Conservation (phyloP, 2,888 invertebrate genomes). For the Drosophila borborema region DNA sequence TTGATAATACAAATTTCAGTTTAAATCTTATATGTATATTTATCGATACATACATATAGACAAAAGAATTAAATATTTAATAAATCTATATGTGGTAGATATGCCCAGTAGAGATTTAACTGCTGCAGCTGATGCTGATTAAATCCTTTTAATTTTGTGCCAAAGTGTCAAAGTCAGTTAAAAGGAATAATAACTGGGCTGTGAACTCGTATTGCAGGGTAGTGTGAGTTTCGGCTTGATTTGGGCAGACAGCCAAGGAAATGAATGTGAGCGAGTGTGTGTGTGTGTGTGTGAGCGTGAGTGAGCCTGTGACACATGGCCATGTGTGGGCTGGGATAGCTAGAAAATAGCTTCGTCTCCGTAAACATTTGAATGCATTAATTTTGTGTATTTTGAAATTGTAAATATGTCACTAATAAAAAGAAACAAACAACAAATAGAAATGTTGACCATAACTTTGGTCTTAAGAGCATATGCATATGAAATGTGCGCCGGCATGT, state of each 20-base stretch:
- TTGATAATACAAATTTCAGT: no score
- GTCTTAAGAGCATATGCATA: slow-evolving; percentile 55
- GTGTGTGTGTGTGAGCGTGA: neutral
- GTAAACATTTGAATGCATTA: slow-evolving; percentile 13
- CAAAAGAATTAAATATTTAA: neutral
- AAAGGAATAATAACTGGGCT: slow-evolving; percentile 21
- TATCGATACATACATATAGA: neutral
- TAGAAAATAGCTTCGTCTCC: neutral
- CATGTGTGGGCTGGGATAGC: neutral
- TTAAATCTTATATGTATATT: no score
- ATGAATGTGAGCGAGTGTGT: slow-evolving; percentile 56
- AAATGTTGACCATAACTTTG: slow-evolving; percentile 17
- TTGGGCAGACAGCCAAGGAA: slow-evolving; percentile 64
- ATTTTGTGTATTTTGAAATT: slow-evolving; percentile 3
- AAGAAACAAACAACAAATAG: neutral
- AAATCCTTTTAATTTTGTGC: slow-evolving; percentile 53
- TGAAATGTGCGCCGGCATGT: slow-evolving; percentile 42
- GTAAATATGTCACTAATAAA: neutral
- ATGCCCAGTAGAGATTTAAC: neutral
- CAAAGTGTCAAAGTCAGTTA: slow-evolving; percentile 63
- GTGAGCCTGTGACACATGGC: neutral
- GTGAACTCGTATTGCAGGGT: slow-evolving; percentile 4
- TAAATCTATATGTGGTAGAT: neutral
- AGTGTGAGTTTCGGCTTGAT: slow-evolving; percentile 24
- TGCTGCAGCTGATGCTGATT: neutral